Conservation (phyloP, 2,113 vertebrate genomes). For the Prochilodus magdalenae region DNA sequence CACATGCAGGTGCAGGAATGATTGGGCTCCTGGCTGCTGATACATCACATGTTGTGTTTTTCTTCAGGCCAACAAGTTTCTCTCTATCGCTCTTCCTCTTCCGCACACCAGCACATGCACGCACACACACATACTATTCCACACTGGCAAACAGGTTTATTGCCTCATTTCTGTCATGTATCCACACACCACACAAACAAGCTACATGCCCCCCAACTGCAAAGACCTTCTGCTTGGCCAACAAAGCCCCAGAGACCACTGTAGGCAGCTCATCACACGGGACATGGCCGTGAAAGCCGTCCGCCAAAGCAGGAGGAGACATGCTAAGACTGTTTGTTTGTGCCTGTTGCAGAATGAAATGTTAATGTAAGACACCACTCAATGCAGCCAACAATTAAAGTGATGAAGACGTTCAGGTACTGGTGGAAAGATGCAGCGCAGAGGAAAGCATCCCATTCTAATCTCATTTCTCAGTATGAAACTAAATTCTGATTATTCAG, state of each 20-base stretch:
- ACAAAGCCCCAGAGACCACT: constrained; percentile 77
- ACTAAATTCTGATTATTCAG: too few species aligned
- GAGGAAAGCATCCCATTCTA: background rate
- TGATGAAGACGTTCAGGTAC: background rate
- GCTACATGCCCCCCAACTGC: constrained; percentile 58
- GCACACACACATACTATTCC: background rate
- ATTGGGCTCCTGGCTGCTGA: constrained; percentile 7
- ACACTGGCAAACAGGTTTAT: constrained; percentile 65
- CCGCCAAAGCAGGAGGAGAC: background rate
- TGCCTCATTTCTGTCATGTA: constrained; percentile 83
- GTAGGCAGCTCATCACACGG: constrained; percentile 72
- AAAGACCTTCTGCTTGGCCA: constrained; percentile 67
- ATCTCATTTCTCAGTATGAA: too few species aligned
- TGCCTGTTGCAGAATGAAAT: background rate
- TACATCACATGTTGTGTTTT: constrained; percentile 14
- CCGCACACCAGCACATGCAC: constrained; percentile 34
- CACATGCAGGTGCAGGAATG: constrained; percentile 7
- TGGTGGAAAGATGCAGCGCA: background rate
- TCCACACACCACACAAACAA: constrained; percentile 79
- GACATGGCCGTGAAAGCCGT: constrained; percentile 39
- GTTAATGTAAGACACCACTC: background rate
- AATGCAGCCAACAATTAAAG: background rate
- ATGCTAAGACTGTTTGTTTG: constrained; percentile 4
- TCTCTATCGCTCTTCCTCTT: constrained; percentile 57
- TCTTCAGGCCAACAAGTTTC: constrained; percentile 77